phyloP scores from a whole-genome alignment of 1,140 invertebrate genomes.

The Alviniconcha marisindica region DNA sequence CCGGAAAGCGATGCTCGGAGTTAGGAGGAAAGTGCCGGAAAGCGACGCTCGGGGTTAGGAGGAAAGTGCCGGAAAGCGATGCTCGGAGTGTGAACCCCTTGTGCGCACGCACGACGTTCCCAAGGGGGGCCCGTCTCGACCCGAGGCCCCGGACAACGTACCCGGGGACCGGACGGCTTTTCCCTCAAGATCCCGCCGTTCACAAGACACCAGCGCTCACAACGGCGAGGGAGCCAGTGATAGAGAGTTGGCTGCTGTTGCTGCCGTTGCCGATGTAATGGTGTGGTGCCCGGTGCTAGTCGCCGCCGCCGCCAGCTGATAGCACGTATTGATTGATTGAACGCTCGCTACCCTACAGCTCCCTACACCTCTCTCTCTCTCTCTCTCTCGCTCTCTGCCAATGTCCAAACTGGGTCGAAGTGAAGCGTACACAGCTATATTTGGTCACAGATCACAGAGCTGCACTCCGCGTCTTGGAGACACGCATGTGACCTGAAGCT shows the following conservation, averaged over 20 bases:
- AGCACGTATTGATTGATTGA: conserved; percentile 31
- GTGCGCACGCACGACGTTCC: too few relatives aligned
- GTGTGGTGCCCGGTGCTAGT: not conserved
- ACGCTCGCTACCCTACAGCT: not conserved
- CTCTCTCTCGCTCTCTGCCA: not conserved
- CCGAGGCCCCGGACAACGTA: too few relatives aligned
- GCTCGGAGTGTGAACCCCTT: too few relatives aligned
- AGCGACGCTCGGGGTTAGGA: too few relatives aligned
- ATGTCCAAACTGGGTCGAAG: conserved; percentile 17
- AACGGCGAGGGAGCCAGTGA: not conserved
- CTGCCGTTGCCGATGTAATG: not conserved
- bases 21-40: too few relatives aligned
- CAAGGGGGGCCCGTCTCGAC: too few relatives aligned
- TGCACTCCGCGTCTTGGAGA: conserved; percentile 1
- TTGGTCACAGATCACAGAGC: not conserved
- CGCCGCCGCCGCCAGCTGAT: conserved; percentile 28
- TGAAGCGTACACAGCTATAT: conserved; percentile 8
- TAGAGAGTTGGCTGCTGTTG: not conserved
- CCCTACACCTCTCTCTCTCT: not conserved
- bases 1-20: too few relatives aligned
- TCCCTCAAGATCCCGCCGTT: too few relatives aligned
- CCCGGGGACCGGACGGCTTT: too few relatives aligned
- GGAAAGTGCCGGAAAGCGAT: too few relatives aligned
- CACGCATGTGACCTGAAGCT: not conserved
- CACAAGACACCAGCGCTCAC: conserved; percentile 6